phyloP scores from a whole-genome alignment of 2,113 vertebrate genomes.

The Pomatorhinus ruficollis region DNA sequence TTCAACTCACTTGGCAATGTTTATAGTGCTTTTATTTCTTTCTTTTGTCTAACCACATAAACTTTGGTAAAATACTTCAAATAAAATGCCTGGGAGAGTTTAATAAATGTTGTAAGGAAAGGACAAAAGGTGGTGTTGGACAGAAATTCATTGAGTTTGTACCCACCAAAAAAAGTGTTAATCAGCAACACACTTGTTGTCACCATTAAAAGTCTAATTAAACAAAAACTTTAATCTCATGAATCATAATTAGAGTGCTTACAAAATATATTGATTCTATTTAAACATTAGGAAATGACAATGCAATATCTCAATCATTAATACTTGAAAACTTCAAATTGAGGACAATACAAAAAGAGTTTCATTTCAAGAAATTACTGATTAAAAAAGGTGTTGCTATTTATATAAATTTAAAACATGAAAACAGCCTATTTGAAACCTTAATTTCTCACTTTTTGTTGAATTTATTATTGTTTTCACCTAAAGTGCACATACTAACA shows the following conservation, averaged over 20 bases:
- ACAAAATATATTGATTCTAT: slow-evolving; percentile 24
- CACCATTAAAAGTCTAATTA: slow-evolving; percentile 22
- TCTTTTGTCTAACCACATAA: neutral
- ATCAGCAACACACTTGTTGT: neutral
- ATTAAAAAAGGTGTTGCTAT: neutral
- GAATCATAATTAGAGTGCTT: slow-evolving; percentile 25
- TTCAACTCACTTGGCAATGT: neutral
- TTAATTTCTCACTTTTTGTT: neutral
- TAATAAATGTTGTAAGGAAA: neutral
- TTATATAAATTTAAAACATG: neutral
- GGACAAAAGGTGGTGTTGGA: neutral
- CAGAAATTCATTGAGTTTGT: neutral
- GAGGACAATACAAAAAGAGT: neutral
- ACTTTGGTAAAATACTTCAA: neutral
- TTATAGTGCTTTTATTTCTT: rapidly evolving
- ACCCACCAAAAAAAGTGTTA: neutral
- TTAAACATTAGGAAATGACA: slow-evolving; percentile 19
- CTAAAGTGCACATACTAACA: neutral
- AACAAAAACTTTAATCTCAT: slow-evolving; percentile 24
- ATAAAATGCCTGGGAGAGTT: neutral
- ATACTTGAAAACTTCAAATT: neutral
- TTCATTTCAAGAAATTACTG: slow-evolving; percentile 14
- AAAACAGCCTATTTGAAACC: neutral
- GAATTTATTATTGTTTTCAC: neutral
- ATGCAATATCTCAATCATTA: neutral